Percentiles rank a stretch among this genome's conserved stretches.
phyloP scores from a whole-genome alignment of 2,797 vertebrate species.

The Parauchenoglanis punctatus region DNA sequence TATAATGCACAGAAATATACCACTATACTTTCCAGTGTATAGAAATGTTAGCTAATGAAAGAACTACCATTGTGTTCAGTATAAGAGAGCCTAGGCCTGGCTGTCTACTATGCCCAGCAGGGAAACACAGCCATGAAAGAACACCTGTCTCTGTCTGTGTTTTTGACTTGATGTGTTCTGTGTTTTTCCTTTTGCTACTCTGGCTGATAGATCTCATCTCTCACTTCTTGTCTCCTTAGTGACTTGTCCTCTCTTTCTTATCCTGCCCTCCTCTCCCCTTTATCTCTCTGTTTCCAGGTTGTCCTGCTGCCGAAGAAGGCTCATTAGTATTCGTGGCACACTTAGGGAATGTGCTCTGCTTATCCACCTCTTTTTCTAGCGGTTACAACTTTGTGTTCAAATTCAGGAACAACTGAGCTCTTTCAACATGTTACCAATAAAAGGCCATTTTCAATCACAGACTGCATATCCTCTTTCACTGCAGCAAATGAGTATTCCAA shows the following conservation, averaged over 20 bases:
- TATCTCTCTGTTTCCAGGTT: constrained; percentile 45
- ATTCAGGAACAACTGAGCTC: constrained; percentile 75
- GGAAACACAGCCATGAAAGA: constrained; percentile 16
- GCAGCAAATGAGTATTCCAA: constrained; percentile 65
- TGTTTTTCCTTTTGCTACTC: constrained; percentile 5
- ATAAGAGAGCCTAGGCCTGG: constrained; percentile 34
- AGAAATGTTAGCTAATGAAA: constrained; percentile 26
- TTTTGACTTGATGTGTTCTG: constrained; percentile 18
- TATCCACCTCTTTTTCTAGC: constrained; percentile 70
- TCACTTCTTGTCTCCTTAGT: constrained; percentile 43
- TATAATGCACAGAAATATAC: not conserved
- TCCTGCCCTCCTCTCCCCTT: constrained; percentile 13
- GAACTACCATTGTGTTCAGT: not conserved
- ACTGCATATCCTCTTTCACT: constrained; percentile 53
- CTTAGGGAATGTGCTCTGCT: constrained; percentile 62
- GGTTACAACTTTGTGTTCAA: constrained; percentile 71
- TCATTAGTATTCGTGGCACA: constrained; percentile 67
- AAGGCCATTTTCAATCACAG: constrained; percentile 70
- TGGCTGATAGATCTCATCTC: constrained; percentile 19
- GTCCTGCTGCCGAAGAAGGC: constrained; percentile 41
- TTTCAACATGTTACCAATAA: constrained; percentile 71
- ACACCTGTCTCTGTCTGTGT: constrained; percentile 32
- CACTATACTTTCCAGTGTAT: not conserved
- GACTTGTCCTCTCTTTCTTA: constrained; percentile 14
- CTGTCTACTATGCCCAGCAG: constrained; percentile 2